Conservation (phyloP, 1,140 invertebrate genomes). For the Calliphora vicina region DNA sequence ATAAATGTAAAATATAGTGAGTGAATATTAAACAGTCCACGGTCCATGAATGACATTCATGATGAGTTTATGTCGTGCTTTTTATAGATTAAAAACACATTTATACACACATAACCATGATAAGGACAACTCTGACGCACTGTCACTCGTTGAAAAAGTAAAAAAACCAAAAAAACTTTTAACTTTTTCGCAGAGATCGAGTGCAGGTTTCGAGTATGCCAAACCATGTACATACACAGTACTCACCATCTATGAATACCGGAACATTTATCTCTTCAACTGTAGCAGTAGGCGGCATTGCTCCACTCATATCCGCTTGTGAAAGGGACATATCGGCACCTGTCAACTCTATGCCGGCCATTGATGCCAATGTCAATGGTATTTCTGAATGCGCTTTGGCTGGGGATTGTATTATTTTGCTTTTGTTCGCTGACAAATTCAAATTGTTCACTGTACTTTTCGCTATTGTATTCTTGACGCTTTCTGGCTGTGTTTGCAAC, state of each 20-base stretch:
- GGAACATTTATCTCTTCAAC: slow-evolving; percentile 64
- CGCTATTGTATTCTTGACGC: slow-evolving; percentile 9
- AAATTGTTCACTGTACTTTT: slow-evolving; percentile 25
- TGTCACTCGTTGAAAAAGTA: background rate
- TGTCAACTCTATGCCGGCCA: slow-evolving; percentile 61
- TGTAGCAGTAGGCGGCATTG: slow-evolving; percentile 63
- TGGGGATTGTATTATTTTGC: slow-evolving; percentile 6
- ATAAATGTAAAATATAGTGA: background rate
- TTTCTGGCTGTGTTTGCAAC: background rate
- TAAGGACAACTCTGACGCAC: background rate
- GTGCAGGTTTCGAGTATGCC: background rate
- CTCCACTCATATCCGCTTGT: slow-evolving; percentile 59
- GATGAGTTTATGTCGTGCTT: slow-evolving; percentile 19
- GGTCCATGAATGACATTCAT: background rate
- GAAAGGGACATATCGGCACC: slow-evolving; percentile 55
- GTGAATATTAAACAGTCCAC: background rate
- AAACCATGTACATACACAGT: slow-evolving; percentile 51
- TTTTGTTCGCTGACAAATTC: background rate
- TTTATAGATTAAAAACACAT: slow-evolving; percentile 11
- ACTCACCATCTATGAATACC: slow-evolving; percentile 64
- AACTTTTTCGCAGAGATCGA: background rate
- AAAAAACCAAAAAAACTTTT: background rate
- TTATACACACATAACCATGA: slow-evolving; percentile 30
- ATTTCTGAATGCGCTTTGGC: slow-evolving; percentile 26
- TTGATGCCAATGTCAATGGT: slow-evolving; percentile 55